Percentiles rank a stretch among this genome's conserved stretches.
Evolutionary conservation across 2,797 vertebrate species (phyloP).

Genomic region (Limosa lapponica): DNA sequence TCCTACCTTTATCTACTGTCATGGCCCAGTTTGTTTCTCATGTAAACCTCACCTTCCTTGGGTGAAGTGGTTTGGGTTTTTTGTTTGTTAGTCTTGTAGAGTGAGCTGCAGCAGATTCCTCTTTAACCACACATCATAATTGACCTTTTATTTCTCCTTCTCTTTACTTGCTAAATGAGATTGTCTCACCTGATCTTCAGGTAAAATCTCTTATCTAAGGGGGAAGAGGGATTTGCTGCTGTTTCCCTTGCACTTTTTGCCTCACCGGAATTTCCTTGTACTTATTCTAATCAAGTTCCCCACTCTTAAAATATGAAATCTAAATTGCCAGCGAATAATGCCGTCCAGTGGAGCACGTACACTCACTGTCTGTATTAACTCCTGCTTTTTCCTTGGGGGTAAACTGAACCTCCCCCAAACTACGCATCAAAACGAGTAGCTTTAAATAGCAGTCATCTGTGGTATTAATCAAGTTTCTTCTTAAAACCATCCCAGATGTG

Average conservation of each 20-base stretch:
- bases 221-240: not conserved
- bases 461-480: constrained; percentile 73
- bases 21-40: not conserved
- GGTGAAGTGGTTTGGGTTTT: not conserved
- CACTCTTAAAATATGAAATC: not conserved
- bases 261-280: not conserved
- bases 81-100: not conserved
- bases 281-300: not conserved
- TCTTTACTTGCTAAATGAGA: not conserved
- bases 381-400: constrained; percentile 44
- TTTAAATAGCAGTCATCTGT: constrained; percentile 68
- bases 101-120: not conserved
- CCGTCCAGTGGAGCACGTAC: not conserved
- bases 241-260: not conserved
- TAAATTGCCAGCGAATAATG: not conserved
- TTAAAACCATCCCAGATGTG: constrained; percentile 75
- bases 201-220: not conserved
- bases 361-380: constrained; percentile 14
- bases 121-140: not conserved
- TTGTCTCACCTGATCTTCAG: not conserved
- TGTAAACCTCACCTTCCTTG: not conserved
- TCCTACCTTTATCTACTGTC: not conserved
- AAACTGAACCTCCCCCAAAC: constrained; percentile 36
- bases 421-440: constrained; percentile 52
- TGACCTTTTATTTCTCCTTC: not conserved